Evolutionary conservation across 2,888 invertebrate genomes (phyloP), one percentile per base, ranked within the genome.

Genomic region (Dichetophora obliterata): DNA sequence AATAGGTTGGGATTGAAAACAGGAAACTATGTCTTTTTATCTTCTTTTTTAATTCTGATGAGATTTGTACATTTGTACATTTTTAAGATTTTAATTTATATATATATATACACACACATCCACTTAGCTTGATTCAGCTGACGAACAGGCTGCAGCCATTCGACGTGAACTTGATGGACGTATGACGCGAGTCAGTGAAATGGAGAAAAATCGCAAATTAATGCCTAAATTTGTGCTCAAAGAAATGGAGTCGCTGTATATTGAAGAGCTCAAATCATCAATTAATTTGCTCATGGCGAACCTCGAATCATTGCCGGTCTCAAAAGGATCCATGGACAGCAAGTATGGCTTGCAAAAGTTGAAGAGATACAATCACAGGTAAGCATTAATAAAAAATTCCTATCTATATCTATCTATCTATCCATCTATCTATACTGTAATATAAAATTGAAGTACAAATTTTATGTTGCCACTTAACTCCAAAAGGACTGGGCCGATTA

Each of bases 211-310:
- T 90, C 95, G 97, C 84, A 97, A 98, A 91, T 90, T 98, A 86
- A 97, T 98, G 97, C 99, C 99, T 83, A 98, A 97, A 91, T 99
- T 99, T 92, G 98, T 99, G 81, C 93, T 99, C 84, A 99, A 99
- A 92, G 99, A 99, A 91, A 99, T 99, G 99, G 99, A 99, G 91
- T 97, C 97, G 74, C 93, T 99, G 87, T 99, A 98, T 91, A 95
- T 99, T 86, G 99, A 99, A 91, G 99, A 99, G 91, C 91, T 98
- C 86, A 97, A 98, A 90, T 95, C 98, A 78, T 97, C 98, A 82
- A 98, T 99, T 90, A 99, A 98, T 91, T 93, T 98, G 84, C 92
- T 99, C 86, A 99, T 99, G 97, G 96, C 97, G 81, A 99, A 99
- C 92, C 92, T 99, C 90, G 99, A 99, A 92, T 98, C 98, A 77